Evolutionary conservation across 2,113 vertebrate species (phyloP), one percentile per base, ranked within the genome.

Genomic region (Syngnathus typhle): DNA sequence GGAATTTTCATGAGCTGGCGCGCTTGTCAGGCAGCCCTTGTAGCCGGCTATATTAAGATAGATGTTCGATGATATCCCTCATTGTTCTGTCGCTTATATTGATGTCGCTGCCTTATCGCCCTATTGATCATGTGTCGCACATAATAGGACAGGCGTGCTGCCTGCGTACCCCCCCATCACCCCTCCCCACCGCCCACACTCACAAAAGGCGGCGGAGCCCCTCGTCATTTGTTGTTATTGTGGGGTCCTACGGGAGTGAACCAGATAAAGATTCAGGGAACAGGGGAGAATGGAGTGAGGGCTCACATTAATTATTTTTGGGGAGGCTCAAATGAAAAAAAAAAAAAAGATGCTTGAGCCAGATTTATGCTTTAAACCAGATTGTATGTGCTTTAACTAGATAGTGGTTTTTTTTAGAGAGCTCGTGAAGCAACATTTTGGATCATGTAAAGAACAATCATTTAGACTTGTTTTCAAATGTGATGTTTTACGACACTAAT

Each of bases 71-170:
- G 97, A 99, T 99, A 98, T 96, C 96, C 95, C 94, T 97, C 96
- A 98, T 98, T 98, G 97, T 99, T 98, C 96, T 98, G 97, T 98
- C 96, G 95, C 96, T 98, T 96, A 97, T 98, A 99, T 98, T 98
- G 96, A 98, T 98, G 97, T 98, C 93, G 94, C 93, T 89, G 95
- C 92, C 94, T 98, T 99, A 99, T 99, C 97, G 96, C 92, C 94
- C 97, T 97, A 98, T 98, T 99, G 97, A 99, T 99, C 97, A 98
- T 96, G 94, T 98, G 97, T 99, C 95, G 94, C 92, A 92, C 92
- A 94, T 98, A 99, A 99, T 99, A 96, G 95, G 96, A 96, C 95
- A 95, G 96, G 95, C 95, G 94, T 93, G 92, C 86, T 67, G 60
- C 88, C 79, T 75, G 83, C 78, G 78, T 39, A 78, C 81, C 73